Evolutionary conservation across 2,797 vertebrate species (phyloP).

Genomic region (Rhinatrema bivittatum): DNA sequence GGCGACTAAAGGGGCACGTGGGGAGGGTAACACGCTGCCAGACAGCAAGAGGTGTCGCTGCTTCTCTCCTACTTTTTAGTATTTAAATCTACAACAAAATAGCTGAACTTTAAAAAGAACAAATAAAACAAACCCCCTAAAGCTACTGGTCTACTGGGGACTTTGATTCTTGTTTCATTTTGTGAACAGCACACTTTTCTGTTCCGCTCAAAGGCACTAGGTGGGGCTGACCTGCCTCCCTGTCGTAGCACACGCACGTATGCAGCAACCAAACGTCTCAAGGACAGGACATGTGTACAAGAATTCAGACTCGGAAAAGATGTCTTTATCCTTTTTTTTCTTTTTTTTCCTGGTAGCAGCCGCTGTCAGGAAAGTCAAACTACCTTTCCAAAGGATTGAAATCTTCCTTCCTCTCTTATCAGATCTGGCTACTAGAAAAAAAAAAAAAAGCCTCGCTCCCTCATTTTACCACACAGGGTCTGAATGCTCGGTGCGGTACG

Average conservation of each 20-base stretch:
- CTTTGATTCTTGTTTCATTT: constrained; percentile 15
- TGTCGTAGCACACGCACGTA: not conserved
- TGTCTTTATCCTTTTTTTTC: not conserved
- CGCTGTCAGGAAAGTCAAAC: constrained; percentile 4
- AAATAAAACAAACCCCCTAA: too few relatives aligned
- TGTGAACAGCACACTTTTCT: not conserved
- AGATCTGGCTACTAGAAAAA: not conserved
- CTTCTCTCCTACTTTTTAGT: not conserved
- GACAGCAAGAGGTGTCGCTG: not conserved
- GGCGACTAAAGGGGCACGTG: not conserved
- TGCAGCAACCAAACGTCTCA: constrained; percentile 7
- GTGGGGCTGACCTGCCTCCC: constrained; percentile 21
- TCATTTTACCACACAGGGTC: not conserved
- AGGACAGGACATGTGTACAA: constrained; percentile 6
- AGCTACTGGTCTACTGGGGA: constrained; percentile 16
- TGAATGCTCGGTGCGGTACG: too few relatives aligned
- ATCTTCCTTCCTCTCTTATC: not conserved
- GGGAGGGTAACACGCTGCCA: not conserved
- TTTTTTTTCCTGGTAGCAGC: not conserved
- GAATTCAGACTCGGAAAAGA: constrained; percentile 14
- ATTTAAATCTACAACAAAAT: constrained; percentile 7
- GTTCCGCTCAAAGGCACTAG: constrained; percentile 37
- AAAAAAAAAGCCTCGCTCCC: accelerated
- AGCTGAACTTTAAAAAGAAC: too few relatives aligned
- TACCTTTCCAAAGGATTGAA: not conserved